Base-by-base conservation (phyloP, 2,888 invertebrate species). In the Chironomus riparius region DNA sequence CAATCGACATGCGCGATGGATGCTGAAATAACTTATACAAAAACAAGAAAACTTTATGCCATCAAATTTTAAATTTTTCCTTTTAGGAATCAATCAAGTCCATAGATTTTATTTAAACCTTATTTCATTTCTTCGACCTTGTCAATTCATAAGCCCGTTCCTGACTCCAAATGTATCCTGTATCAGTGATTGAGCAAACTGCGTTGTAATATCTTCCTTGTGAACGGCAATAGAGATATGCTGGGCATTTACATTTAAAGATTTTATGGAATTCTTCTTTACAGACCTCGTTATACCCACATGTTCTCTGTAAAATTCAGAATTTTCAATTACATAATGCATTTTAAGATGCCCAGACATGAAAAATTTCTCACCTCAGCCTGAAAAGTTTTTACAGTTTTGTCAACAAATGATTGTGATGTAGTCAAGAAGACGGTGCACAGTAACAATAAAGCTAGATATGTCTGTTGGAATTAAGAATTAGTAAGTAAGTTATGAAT, bases 211-310 rank as follows among this genome's bases (percentile, higher is more conserved):
- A 74, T 24, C 38, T 47, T 47, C 70, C 70, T 28, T 47, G 48
- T 22, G 70, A 70, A 3, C 72, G 50, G 21, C 72, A 72, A 15
- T 72, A 62, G 13, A 72, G 21, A 62, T 72, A 72, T 28, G 61
- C 7, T 38, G 70, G 70, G 18, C 70, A 70, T 47, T 48, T 47
- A 18, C 72, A 72, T 62, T 18, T n/a, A 38, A 72, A 72, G 4
- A 62, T 62, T 28, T 72, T 72, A 1, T 50, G 28, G 13, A 72
- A 72, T 24, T 72, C 72, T 47, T 72, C 72, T 22, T 72, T 72
- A 18, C 72, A 72, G 15, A 72, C 62, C 47, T 72, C 72, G 21
- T 72, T 72, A 38, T 72, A 72, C 2, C 72, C 72, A 28, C 72
- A 72, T 5, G 62, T 62, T 47, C 72, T 21, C 62, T 68, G 12